Evolutionary conservation across 2,888 invertebrate genomes (phyloP).

Genomic region (Phragmatobia fuliginosa): DNA sequence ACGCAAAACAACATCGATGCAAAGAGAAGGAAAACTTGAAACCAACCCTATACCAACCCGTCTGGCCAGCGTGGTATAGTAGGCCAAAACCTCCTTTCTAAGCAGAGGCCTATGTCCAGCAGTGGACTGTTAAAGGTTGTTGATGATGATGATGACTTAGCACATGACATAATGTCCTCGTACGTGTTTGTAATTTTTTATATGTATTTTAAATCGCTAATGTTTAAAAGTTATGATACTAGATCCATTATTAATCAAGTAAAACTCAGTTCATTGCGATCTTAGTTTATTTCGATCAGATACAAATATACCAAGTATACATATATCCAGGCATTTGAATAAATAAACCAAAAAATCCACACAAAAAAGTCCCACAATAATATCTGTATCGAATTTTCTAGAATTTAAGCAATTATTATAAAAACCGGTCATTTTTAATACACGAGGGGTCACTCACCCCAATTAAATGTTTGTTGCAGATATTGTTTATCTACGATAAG

Average conservation of each 20-base stretch:
- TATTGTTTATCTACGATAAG: conserved; percentile 12
- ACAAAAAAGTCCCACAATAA: background rate
- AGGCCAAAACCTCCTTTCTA: too few species aligned
- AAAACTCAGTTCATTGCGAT: background rate
- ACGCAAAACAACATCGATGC: too few species aligned
- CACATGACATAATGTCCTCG: too few species aligned
- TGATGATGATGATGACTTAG: too few species aligned
- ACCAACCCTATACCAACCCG: too few species aligned
- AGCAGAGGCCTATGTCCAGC: too few species aligned
- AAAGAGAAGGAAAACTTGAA: too few species aligned
- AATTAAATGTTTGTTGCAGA: conserved; percentile 6
- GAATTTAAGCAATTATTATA: background rate
- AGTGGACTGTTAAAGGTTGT: too few species aligned
- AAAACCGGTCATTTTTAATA: background rate
- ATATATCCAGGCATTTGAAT: background rate
- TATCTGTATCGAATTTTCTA: background rate
- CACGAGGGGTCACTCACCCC: conserved; percentile 1
- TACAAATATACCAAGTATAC: background rate
- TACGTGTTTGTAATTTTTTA: too few species aligned
- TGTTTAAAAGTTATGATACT: background rate
- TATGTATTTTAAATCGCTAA: background rate
- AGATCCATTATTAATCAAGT: background rate
- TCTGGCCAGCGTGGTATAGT: too few species aligned
- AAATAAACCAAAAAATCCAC: background rate
- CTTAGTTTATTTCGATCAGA: background rate